A percentile compares a stretch with the other conserved stretches of the same genome.
Evolutionary conservation across 2,888 invertebrate species (phyloP).

Genomic region (Rhamphomyia laevipes): DNA sequence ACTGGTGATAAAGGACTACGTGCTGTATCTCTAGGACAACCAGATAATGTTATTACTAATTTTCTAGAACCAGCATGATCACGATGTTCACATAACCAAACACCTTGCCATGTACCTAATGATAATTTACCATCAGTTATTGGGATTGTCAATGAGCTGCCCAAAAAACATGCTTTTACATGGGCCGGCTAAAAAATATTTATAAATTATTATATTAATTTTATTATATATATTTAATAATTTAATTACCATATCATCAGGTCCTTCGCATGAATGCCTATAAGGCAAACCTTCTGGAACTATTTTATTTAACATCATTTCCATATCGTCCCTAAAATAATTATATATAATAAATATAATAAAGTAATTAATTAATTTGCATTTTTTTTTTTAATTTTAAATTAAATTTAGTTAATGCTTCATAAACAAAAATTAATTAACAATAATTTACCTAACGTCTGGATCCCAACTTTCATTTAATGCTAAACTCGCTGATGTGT

Average conservation of each 20-base stretch:
- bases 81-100: constrained; percentile 97
- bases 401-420: constrained; percentile 12
- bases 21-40: constrained; percentile 68
- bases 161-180: constrained; percentile 92
- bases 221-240: not conserved
- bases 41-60: constrained; percentile 78
- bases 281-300: constrained; percentile 95
- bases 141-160: constrained; percentile 89
- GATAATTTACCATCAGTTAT: constrained; percentile 92
- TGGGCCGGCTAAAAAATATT: constrained; percentile 73
- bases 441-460: constrained; percentile 54
- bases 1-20: constrained; percentile 79
- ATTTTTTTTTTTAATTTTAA: not conserved
- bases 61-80: constrained; percentile 91
- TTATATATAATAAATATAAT: not conserved
- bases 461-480: constrained; percentile 98
- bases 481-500: constrained; percentile 94
- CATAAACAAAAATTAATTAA: constrained; percentile 2
- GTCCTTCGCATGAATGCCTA: constrained; percentile 94
- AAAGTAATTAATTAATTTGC: not conserved
- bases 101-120: constrained; percentile 95
- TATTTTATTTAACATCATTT: constrained; percentile 98
- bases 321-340: constrained; percentile 78
- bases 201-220: not conserved
- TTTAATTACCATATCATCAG: constrained; percentile 83